phyloP scores from a whole-genome alignment of 2,888 invertebrate species.

The Apoda limacodes region DNA sequence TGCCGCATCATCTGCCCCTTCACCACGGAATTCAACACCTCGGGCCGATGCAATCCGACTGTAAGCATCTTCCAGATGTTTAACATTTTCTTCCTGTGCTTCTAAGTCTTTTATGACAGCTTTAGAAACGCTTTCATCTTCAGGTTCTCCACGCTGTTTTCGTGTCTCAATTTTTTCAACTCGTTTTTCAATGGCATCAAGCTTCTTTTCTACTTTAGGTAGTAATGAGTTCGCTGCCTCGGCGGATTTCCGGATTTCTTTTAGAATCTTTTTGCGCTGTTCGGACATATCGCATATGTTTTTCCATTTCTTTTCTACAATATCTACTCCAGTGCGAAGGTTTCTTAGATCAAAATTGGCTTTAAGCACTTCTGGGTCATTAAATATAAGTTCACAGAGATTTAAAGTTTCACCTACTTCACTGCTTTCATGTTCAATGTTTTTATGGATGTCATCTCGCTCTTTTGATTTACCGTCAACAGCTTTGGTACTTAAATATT shows the following conservation, averaged over 20 bases:
- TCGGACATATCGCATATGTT: conserved; percentile 79
- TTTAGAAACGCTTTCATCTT: conserved; percentile 69
- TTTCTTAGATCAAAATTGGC: conserved; percentile 78
- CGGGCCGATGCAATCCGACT: conserved; percentile 75
- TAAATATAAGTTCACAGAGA: conserved; percentile 80
- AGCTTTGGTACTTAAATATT: conserved; percentile 72
- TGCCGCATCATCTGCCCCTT: conserved; percentile 76
- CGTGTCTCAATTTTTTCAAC: conserved; percentile 63
- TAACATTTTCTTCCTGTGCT: conserved; percentile 72
- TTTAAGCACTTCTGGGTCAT: conserved; percentile 79
- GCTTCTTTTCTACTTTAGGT: conserved; percentile 70
- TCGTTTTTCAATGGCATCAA: conserved; percentile 71
- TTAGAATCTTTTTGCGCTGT: conserved; percentile 63
- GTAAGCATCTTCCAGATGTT: conserved; percentile 76
- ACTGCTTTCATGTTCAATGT: conserved; percentile 81
- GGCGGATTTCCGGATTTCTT: conserved; percentile 69
- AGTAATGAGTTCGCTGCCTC: conserved; percentile 75
- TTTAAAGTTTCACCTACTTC: conserved; percentile 84
- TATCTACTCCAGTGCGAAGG: conserved; percentile 74
- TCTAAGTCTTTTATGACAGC: conserved; percentile 70
- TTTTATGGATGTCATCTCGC: conserved; percentile 79
- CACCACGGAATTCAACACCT: conserved; percentile 73
- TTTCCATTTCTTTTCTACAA: conserved; percentile 84
- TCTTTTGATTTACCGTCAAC: conserved; percentile 77
- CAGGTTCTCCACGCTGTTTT: conserved; percentile 49